Base-by-base conservation (phyloP, 1,140 invertebrate species). In the Kradibia gibbosae region DNA sequence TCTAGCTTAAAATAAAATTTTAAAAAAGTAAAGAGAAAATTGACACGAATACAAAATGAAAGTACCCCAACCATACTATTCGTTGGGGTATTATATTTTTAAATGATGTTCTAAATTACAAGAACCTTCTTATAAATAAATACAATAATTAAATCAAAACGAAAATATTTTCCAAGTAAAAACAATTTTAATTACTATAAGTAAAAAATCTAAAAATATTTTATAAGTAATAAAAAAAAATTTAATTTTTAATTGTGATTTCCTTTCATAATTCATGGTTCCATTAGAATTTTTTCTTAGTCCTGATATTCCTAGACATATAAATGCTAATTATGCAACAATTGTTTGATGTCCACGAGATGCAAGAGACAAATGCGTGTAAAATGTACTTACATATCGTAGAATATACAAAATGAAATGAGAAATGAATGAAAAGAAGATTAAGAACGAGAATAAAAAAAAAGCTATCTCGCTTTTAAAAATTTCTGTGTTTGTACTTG, bases 331-430 rank as follows among this genome's bases (percentile, higher is more conserved):
- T 60, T 28, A 60, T 5, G 4, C 4, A n/a, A 31, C 3, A 60
- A 34, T 34, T 62, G 15, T 4, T 34, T 28, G 5, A 48, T 71
- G 67, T 48, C 13, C 8, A 11, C 11, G 17, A 11, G 3, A 25
- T 39, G 31, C 42, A 45, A 1, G 1, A 72, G 5, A 39, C 13
- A 72, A 48, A 17, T 34, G 3, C 31, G 10, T 57, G 31, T 57
- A 20, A 73, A 53, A 36, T 34, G 71, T 73, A 20, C 48, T 53
- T 50, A 8, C 53, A 28, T 50, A 73, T 53, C 36, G 13, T 73
- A 77, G 39, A 76, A 77, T 77, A 65, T 31, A 65, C 57, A 15
- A 36, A 74, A 57, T 13, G 50, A 74, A 57, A 53, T 75, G 34
- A 50, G n/a, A n/a, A n/a, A n/a, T n/a, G 10, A 10, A 45, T 45